phyloP scores from a whole-genome alignment of 92 coral and sea anemone species.

The Virgularia gustaviana region DNA sequence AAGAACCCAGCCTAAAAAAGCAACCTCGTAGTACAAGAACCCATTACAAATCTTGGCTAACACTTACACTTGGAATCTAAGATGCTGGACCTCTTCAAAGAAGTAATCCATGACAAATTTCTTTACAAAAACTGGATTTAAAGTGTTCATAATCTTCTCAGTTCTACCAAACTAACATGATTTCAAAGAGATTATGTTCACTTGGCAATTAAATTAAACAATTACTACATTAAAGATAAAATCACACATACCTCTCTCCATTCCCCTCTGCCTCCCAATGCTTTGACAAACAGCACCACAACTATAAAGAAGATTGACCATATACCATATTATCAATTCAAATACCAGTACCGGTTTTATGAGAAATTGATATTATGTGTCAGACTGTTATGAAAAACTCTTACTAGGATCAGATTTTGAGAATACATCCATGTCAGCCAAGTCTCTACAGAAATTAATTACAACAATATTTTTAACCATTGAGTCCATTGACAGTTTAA shows the following conservation, averaged over 20 bases:
- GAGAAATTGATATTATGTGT: background rate
- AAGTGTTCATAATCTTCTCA: conserved; percentile 76
- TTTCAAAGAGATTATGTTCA: background rate
- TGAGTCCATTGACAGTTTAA: too few species aligned
- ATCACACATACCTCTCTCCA: conserved; percentile 85
- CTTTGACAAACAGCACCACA: conserved; percentile 87
- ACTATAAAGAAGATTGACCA: too few species aligned
- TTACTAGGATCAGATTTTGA: conserved; percentile 96
- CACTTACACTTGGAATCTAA: conserved; percentile 97
- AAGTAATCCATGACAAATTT: conserved; percentile 74
- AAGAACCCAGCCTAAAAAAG: background rate
- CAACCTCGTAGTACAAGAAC: background rate
- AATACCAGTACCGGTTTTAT: background rate
- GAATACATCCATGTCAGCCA: conserved; percentile 90
- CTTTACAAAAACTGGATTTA: conserved; percentile 96
- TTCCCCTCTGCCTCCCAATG: conserved; percentile 66
- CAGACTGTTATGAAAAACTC: conserved; percentile 32
- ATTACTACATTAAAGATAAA: background rate
- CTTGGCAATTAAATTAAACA: background rate
- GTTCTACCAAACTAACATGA: conserved; percentile 74
- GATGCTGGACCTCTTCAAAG: conserved; percentile 91
- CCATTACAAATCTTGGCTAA: too few species aligned
- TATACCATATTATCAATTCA: background rate
- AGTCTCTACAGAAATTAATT: conserved; percentile 47
- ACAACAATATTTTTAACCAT: background rate